These are phyloP conservation scores for Sarcophaga peregrina DNA, from an alignment of 1,140 invertebrate species.

Conservation along the genomic window DNA sequence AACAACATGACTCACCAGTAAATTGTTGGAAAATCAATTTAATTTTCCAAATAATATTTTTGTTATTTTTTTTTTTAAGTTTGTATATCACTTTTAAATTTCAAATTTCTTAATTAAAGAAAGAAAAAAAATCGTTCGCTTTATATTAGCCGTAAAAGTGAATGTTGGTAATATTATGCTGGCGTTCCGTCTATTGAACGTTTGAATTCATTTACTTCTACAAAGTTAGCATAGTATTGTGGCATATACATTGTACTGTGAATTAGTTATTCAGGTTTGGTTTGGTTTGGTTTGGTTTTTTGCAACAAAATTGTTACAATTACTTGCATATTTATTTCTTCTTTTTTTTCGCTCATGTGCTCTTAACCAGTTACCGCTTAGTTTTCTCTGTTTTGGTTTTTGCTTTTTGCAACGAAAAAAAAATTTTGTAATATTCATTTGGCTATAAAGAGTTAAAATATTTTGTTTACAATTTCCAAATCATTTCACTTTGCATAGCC, in stretches of 20 bases:
- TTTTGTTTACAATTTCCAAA: neutral
- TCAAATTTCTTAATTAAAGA: no score
- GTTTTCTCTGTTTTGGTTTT: neutral
- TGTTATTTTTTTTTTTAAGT: neutral
- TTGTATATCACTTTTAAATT: no score
- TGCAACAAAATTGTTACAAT: conserved; percentile 15
- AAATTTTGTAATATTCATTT: neutral
- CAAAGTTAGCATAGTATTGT: no score
- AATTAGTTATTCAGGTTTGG: conserved; percentile 12
- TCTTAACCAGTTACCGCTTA: neutral
- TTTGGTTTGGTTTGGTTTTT: neutral
- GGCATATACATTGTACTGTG: no score
- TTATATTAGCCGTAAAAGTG: no score
- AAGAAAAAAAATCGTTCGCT: no score
- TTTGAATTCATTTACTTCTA: no score
- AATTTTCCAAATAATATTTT: neutral
- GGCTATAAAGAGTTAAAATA: neutral
- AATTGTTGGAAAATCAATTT: no score
- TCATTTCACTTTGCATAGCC: neutral
- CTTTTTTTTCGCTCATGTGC: neutral
- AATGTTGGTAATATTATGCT: neutral
- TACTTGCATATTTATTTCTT: neutral
- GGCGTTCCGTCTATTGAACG: no score
- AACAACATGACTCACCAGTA: no score
- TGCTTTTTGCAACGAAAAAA: neutral